Base-by-base conservation (phyloP, 2,888 invertebrate genomes). In the Proisotoma minuta region DNA sequence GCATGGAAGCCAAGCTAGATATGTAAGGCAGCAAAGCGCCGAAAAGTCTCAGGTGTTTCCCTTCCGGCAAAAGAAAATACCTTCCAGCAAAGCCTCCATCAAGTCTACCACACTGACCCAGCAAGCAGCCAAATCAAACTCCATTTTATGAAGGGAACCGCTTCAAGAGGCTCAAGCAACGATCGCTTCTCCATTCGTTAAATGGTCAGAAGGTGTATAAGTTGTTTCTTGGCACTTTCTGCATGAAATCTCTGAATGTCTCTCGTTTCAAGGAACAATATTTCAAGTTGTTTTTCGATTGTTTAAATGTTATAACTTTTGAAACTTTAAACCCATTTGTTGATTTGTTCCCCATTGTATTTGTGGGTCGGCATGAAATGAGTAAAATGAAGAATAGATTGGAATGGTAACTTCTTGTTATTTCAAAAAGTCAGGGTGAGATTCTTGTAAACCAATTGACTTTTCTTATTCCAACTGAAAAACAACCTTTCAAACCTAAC, bases 21-120 rank as follows among this genome's bases (percentile, higher is more conserved):
- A 23, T 47, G 5, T n/a, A 18, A 49, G 10, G 47, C 23, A 22
- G 18, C 50, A 52, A 66, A 70, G 70, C 72, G 70, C 70, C 72
- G 72, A 66, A 66, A 52, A 68, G 72, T 72, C 72, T 72, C 72
- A 72, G 72, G 72, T 72, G 72, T 70, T 72, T 72, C 27, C 61
- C 72, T 63, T 47, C 40, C 47, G 70, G 72, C 24, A 60, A 54
- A 54, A 54, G 39, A 29, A 27, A 58, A 34, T 43, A 47, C 40
- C 39, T 48, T 49, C 57, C 49, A 49, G 27, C 15, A 43, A 39
- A 24, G 43, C 40, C 48, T 54, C 28, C 29, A 34, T 47, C 43
- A n/a, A 57, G 53, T 54, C 53, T 54, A 29, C 39, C 53, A 20
- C 43, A 12, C 5, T 43, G 43, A 18, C n/a, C n/a, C n/a, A n/a